Evolutionary conservation across 2,797 vertebrate genomes (phyloP).

Genomic region (Calcarius lapponicus): DNA sequence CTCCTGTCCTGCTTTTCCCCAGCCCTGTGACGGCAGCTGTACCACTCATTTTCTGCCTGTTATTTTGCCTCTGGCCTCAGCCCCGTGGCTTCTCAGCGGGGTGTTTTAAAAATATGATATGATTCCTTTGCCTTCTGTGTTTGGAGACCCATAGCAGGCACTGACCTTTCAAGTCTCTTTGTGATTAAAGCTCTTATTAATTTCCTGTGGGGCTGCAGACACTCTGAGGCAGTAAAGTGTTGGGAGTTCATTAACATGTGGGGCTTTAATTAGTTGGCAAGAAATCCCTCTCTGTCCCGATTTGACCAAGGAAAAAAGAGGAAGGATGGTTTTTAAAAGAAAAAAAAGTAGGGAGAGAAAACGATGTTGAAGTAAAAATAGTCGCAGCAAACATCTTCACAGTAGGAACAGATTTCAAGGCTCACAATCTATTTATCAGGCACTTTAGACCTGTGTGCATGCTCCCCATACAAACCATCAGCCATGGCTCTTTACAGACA

Average conservation of each 20-base stretch:
- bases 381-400: constrained; percentile 8
- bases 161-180: constrained; percentile 73
- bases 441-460: neutral
- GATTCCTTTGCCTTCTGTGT: constrained; percentile 51
- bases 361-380: constrained; percentile 42
- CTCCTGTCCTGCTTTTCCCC: neutral
- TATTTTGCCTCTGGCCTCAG: neutral
- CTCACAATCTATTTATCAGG: constrained; percentile 12
- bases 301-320: constrained; percentile 33
- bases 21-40: neutral
- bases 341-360: neutral
- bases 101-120: constrained; percentile 52
- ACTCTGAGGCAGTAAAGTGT: constrained; percentile 56
- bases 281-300: constrained; percentile 57
- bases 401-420: constrained; percentile 29
- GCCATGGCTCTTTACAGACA: neutral
- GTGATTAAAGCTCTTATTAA: constrained; percentile 78
- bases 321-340: neutral
- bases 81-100: neutral
- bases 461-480: neutral
- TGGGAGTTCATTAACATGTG: constrained; percentile 74
- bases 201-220: constrained; percentile 72
- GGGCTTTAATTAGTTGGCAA: constrained; percentile 72
- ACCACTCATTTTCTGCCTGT: constrained; percentile 32
- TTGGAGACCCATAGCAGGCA: constrained; percentile 64